Evolutionary conservation across 1,140 invertebrate genomes (phyloP).

Genomic region (Stegodyphus dumicola): DNA sequence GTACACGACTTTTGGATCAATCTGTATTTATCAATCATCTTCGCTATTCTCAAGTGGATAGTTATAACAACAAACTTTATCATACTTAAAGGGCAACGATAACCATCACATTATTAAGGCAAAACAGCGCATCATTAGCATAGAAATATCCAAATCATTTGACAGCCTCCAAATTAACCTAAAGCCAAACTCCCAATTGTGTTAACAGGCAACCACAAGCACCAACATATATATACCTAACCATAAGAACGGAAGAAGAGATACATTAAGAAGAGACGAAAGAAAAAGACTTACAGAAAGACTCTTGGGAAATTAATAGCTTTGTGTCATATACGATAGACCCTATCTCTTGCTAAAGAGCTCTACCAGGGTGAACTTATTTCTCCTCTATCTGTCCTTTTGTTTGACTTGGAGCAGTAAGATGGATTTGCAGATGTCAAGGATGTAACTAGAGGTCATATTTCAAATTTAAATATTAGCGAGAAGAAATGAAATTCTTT

Average conservation of each 20-base stretch:
- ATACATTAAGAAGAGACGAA: slow-evolving; percentile 50
- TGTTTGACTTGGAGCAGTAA: slow-evolving; percentile 42
- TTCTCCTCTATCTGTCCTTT: slow-evolving; percentile 33
- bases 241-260: slow-evolving; percentile 28
- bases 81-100: no score
- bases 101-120: no score
- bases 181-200: no score
- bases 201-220: no score
- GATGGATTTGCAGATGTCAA: slow-evolving; percentile 50
- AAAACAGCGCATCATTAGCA: no score
- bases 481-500: slow-evolving; percentile 18
- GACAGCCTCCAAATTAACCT: no score
- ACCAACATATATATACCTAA: no score
- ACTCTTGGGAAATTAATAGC: slow-evolving; percentile 59
- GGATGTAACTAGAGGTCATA: slow-evolving; percentile 32
- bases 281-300: slow-evolving; percentile 24
- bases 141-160: no score
- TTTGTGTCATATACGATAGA: slow-evolving; percentile 58
- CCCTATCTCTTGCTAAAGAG: slow-evolving; percentile 54
- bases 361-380: slow-evolving; percentile 20
- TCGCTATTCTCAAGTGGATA: no score
- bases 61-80: no score
- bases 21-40: no score
- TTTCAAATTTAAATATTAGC: slow-evolving; percentile 58
- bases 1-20: no score